Base-by-base conservation (phyloP, 2,797 vertebrate species). In the Anguilla marmorata region DNA sequence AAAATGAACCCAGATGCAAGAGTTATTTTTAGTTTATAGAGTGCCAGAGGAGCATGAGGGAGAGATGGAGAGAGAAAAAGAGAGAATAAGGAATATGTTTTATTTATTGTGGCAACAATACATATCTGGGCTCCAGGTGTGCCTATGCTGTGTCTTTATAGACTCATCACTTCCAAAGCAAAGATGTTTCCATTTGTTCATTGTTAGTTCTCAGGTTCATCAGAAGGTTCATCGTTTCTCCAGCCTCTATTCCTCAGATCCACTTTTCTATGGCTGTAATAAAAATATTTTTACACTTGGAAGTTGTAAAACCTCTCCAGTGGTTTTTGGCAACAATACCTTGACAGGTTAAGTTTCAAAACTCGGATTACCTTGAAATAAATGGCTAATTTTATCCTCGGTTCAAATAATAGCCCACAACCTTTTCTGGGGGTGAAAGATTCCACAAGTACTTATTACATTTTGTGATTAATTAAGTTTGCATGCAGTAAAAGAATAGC, bases 21-120 rank as follows among this genome's bases (percentile, higher is more conserved):
- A 86, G 85, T 89, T 90, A 88, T 89, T 89, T 90, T 88, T 86
- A 90, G 87, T 83, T 83, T 86, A 87, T 87, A 69, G 79, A 66
- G 86, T 58, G 80, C 80, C 24, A 56, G 76, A 56, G 60, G 48
- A 30, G 33, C 41, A 48, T 84, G 54, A 83, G 79, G 30, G 74
- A 89, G 58, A 88, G 88, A 88, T 84, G 56, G 83, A 83, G 33
- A 37, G 79, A 89, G 60, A 88, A 86, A 88, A 87, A 60, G 83
- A 79, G 27, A 37, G 60, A 86, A 88, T 88, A 85, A 87, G 79
- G 48, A 41, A 83, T 54, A 54, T 83, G 85, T 84, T 89, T 86
- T 83, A 86, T 89, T 86, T 89, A 84, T 84, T 24, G 85, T 74
- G 63, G 58, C 50, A 89, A 60, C 27, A 56, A 27, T 83, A 33